These are phyloP conservation scores for Thysanoteuthis rhombus DNA, from an alignment of 2,888 invertebrate species.

Conservation along the genomic window DNA sequence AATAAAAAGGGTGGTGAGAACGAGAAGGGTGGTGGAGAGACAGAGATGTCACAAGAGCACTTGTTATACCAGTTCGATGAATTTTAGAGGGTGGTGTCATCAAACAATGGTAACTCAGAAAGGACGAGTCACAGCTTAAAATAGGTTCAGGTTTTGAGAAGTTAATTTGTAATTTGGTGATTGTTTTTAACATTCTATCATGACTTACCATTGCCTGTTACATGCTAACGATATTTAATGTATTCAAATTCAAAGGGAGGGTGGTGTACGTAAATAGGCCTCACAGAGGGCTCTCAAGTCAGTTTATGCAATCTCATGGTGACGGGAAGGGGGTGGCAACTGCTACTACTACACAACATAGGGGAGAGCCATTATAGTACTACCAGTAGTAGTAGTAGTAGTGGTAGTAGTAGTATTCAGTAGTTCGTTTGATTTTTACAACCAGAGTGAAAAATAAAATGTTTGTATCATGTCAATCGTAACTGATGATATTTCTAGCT, in stretches of 20 bases:
- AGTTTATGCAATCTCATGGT: no score
- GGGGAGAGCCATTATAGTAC: no score
- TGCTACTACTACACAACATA: background rate
- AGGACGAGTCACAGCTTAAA: background rate
- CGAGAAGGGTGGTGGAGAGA: background rate
- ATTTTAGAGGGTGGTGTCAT: background rate
- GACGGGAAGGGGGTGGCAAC: background rate
- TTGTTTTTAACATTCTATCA: background rate
- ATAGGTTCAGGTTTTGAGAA: no score
- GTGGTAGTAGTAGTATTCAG: no score
- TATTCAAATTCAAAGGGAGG: background rate
- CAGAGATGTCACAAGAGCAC: background rate
- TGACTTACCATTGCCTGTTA: background rate
- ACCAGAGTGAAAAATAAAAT: no score
- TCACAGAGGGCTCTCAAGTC: background rate
- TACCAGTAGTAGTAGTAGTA: background rate
- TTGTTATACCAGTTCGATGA: background rate
- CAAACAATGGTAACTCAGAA: background rate
- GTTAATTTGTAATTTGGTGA: background rate
- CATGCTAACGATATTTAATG: background rate
- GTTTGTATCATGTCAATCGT: no score
- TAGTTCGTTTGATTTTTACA: background rate
- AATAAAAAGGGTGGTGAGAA: background rate
- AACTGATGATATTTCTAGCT: no score
- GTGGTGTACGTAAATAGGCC: background rate